Percentiles rank a stretch among this genome's conserved stretches.
phyloP scores from a whole-genome alignment of 1,140 invertebrate genomes.

The Whitmania pigra region DNA sequence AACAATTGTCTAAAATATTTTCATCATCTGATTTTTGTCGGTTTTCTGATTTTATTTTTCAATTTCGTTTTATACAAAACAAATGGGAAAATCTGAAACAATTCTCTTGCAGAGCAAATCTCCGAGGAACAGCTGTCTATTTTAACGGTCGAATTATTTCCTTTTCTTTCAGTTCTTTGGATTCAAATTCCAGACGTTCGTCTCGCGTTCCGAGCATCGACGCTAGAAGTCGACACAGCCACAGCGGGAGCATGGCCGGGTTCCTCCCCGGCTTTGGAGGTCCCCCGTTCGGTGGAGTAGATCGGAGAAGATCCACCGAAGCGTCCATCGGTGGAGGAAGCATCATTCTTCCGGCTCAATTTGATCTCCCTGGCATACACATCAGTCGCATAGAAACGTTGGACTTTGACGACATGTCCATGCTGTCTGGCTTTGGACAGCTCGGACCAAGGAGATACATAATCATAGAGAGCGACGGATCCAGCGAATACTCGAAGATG shows the following conservation, averaged over 20 bases:
- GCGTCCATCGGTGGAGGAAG: background rate
- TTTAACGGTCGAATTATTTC: too few species aligned
- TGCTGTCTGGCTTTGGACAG: conserved; percentile 15
- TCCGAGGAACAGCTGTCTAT: background rate
- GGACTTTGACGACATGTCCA: conserved; percentile 17
- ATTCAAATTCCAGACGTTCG: conserved; percentile 17
- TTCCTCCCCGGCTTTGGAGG: conserved; percentile 1
- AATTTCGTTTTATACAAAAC: background rate
- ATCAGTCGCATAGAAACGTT: conserved; percentile 23
- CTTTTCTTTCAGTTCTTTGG: conserved; percentile 20
- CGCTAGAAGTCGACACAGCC: conserved; percentile 15
- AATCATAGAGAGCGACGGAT: conserved; percentile 22
- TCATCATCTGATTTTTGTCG: background rate
- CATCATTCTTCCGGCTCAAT: conserved; percentile 10
- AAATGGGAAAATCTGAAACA: background rate
- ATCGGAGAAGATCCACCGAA: conserved; percentile 16
- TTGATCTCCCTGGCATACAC: conserved; percentile 23
- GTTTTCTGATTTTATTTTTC: background rate
- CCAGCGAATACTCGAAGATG: conserved; percentile 21
- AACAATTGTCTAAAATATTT: background rate
- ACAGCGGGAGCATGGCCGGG: conserved; percentile 4
- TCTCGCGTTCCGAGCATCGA: conserved; percentile 19
- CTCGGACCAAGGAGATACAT: conserved; percentile 20
- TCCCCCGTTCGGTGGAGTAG: background rate
- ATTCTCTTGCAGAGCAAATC: background rate